Conservation (phyloP, 2,888 invertebrate species). For the Syrista parreyssii region DNA sequence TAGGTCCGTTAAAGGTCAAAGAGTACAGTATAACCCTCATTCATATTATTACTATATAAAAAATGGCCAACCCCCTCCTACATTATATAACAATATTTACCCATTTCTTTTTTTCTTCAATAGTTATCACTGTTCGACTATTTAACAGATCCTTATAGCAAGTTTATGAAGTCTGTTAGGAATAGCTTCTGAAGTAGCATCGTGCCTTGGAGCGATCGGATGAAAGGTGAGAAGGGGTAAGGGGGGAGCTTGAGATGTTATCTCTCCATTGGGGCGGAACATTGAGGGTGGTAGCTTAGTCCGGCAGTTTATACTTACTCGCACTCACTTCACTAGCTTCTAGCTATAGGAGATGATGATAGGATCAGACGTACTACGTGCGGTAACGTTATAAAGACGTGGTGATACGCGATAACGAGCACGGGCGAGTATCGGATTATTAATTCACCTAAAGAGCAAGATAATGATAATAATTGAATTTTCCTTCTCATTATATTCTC, state of each 20-base stretch:
- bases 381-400: conserved; percentile 55
- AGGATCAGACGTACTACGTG: conserved; percentile 54
- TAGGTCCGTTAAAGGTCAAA: not conserved
- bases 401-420: conserved; percentile 52
- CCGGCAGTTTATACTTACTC: conserved; percentile 55
- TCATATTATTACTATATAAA: not conserved
- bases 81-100: not conserved
- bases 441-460: conserved; percentile 31
- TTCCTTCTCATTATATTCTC: not conserved
- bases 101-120: not conserved
- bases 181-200: not conserved
- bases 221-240: conserved; percentile 25
- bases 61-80: not conserved
- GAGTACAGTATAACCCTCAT: not conserved
- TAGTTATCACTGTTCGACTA: not conserved
- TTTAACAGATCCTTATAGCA: not conserved
- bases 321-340: conserved; percentile 43
- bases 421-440: conserved; percentile 47
- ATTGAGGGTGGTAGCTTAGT: conserved; percentile 48
- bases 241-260: conserved; percentile 41
- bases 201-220: not conserved
- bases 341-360: conserved; percentile 54
- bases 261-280: conserved; percentile 52
- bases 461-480: not conserved
- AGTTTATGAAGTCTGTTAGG: not conserved